phyloP scores from a whole-genome alignment of 2,888 invertebrate genomes.

The Stenichneumon culpator region DNA sequence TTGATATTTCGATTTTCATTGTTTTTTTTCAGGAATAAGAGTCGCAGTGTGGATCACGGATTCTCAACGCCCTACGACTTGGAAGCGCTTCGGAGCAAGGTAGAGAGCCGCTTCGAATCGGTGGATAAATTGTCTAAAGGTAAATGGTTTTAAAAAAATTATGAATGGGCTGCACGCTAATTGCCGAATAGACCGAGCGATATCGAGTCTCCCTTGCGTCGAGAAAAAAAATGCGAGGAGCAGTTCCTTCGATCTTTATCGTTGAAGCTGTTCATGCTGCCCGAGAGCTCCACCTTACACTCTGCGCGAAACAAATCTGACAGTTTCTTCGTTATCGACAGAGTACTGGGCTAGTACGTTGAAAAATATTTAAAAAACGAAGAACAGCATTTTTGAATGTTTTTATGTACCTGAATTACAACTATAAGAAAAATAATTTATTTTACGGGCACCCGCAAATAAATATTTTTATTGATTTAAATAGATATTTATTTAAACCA shows the following conservation, averaged over 20 bases:
- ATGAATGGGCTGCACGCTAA: background rate
- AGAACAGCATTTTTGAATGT: background rate
- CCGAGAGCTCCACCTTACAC: background rate
- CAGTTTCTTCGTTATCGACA: background rate
- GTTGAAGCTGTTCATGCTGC: background rate
- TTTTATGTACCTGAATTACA: background rate
- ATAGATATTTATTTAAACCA: too few species aligned
- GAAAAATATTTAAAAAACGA: background rate
- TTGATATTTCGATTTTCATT: conserved; percentile 46
- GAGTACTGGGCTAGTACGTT: background rate
- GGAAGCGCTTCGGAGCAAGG: conserved; percentile 93
- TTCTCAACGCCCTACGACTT: conserved; percentile 94
- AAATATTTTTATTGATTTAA: too few species aligned
- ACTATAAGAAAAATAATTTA: too few species aligned
- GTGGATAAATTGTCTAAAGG: conserved; percentile 89
- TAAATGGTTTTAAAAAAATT: conserved; percentile 69
- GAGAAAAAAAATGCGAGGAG: background rate
- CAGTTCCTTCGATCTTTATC: background rate
- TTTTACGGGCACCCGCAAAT: too few species aligned
- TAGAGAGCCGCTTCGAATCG: conserved; percentile 94
- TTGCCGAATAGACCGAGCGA: background rate
- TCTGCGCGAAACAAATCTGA: background rate
- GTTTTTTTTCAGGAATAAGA: conserved; percentile 91
- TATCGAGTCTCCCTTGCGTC: background rate
- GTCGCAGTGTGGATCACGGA: conserved; percentile 96